These are phyloP conservation scores for Cremastinae sp. DNA, from an alignment of 2,888 invertebrate genomes.

Conservation along the genomic window DNA sequence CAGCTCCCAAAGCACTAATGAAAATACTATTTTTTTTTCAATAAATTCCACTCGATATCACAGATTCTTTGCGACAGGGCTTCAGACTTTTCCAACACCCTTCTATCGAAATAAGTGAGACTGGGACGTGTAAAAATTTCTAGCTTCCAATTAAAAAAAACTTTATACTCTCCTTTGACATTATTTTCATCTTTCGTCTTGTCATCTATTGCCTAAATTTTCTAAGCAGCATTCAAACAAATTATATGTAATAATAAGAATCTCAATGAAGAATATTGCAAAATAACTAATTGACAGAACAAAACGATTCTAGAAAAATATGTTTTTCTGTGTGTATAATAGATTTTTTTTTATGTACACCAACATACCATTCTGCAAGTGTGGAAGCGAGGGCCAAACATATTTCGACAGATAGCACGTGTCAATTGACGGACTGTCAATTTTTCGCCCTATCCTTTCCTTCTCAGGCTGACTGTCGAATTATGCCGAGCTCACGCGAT, in stretches of 20 bases:
- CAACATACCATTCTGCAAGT: constrained; percentile 86
- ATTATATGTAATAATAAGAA: constrained; percentile 60
- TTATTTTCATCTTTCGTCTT: constrained; percentile 5
- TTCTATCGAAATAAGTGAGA: too few species aligned
- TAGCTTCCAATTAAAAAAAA: constrained; percentile 48
- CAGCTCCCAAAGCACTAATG: constrained; percentile 50
- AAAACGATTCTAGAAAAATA: constrained; percentile 75
- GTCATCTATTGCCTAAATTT: constrained; percentile 56
- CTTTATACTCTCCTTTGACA: constrained; percentile 33
- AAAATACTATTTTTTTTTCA: constrained; percentile 17
- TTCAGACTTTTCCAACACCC: too few species aligned
- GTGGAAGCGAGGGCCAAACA: constrained; percentile 74
- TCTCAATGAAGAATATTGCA: constrained; percentile 63
- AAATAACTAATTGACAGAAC: constrained; percentile 72
- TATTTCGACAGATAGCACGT: constrained; percentile 71
- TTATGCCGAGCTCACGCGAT: constrained; percentile 71
- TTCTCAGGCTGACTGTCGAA: constrained; percentile 68
- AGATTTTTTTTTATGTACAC: constrained; percentile 83
- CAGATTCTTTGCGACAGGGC: constrained; percentile 31
- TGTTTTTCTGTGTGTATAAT: constrained; percentile 81
- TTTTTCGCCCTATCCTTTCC: background rate
- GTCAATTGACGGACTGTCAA: constrained; percentile 28
- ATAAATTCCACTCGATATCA: constrained; percentile 5
- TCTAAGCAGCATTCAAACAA: constrained; percentile 79
- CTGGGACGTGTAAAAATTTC: too few species aligned